These are phyloP conservation scores for Hyppa rectilinea DNA, from an alignment of 2,888 invertebrate species.

Conservation along the genomic window DNA sequence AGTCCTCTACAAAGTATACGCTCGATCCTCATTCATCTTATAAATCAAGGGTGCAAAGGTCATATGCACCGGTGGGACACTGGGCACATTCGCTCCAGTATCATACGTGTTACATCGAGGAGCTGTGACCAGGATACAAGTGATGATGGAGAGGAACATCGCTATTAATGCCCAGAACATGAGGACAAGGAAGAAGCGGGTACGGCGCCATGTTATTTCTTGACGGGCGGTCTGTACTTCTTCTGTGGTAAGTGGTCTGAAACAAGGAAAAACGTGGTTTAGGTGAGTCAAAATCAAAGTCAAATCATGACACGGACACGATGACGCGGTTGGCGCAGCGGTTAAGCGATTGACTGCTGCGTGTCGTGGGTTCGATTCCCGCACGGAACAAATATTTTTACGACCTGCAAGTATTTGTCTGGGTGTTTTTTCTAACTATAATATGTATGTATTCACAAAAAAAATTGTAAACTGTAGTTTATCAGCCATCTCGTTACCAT, in stretches of 20 bases:
- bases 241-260: constrained; percentile 85
- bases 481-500: too few species aligned
- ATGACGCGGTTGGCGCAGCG: too few species aligned
- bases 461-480: too few species aligned
- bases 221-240: constrained; percentile 85
- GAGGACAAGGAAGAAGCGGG: constrained; percentile 83
- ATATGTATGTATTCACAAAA: too few species aligned
- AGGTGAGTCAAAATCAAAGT: not conserved
- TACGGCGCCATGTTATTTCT: constrained; percentile 88
- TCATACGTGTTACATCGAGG: constrained; percentile 64
- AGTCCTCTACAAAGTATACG: constrained; percentile 52
- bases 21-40: constrained; percentile 54
- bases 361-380: too few species aligned
- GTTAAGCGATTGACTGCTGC: too few species aligned
- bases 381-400: too few species aligned
- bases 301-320: too few species aligned
- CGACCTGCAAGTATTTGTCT: too few species aligned
- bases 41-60: constrained; percentile 75
- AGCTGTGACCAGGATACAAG: constrained; percentile 77
- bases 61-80: constrained; percentile 78
- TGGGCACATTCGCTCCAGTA: constrained; percentile 60
- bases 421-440: too few species aligned
- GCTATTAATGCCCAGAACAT: constrained; percentile 88
- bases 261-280: constrained; percentile 49
- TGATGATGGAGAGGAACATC: constrained; percentile 85